A percentile compares a stretch with the other conserved stretches of the same genome.
Conservation (phyloP, 2,888 invertebrate genomes). For the Listrodromus nycthemerus region DNA sequence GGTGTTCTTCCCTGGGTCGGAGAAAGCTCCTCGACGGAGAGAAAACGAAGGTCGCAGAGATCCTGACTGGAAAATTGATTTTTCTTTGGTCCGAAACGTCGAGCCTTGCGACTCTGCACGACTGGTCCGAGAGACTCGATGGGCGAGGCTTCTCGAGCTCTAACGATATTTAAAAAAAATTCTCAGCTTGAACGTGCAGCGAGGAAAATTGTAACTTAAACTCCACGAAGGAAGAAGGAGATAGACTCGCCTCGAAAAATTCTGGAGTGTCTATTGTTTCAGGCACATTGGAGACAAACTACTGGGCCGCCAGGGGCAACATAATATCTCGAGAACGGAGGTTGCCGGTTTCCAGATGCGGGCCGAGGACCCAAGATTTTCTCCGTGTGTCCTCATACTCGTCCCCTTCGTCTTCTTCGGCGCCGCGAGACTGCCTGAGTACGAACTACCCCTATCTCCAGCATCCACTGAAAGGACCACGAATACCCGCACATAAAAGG, state of each 20-base stretch:
- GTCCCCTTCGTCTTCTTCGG: neutral
- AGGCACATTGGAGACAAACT: slow-evolving; percentile 63
- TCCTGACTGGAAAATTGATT: slow-evolving; percentile 22
- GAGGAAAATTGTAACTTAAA: slow-evolving; percentile 56
- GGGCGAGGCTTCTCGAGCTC: neutral
- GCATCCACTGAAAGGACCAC: neutral
- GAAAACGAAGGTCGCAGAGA: neutral
- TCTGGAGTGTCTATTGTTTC: slow-evolving; percentile 78
- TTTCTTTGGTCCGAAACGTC: neutral
- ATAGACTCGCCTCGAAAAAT: slow-evolving; percentile 20
- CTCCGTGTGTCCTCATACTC: slow-evolving; percentile 38
- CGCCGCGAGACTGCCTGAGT: neutral
- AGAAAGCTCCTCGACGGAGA: neutral
- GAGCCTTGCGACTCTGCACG: slow-evolving; percentile 2
- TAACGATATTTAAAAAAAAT: neutral
- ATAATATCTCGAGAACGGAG: slow-evolving; percentile 75
- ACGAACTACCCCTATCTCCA: slow-evolving; percentile 6
- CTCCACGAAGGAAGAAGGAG: slow-evolving; percentile 3
- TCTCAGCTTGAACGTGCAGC: slow-evolving; percentile 37
- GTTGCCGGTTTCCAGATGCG: slow-evolving; percentile 61
- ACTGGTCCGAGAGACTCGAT: neutral
- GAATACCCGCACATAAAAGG: neutral
- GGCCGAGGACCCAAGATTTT: slow-evolving; percentile 29
- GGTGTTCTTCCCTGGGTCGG: neutral
- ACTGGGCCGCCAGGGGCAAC: slow-evolving; percentile 72